Conservation (phyloP, 1,140 invertebrate species). For the Calephelis virginiensis region DNA sequence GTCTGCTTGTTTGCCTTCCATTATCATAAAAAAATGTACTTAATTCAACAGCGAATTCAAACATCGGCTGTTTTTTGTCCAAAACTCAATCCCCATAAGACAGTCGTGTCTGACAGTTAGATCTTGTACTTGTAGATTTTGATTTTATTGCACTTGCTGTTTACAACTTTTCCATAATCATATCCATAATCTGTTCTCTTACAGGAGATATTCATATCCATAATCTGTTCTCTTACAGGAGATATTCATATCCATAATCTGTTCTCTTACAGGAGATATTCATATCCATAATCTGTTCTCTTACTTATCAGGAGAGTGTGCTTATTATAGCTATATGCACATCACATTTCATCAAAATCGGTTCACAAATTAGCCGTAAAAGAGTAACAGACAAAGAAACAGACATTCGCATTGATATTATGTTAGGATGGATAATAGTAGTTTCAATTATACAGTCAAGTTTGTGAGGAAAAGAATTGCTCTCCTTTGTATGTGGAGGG, state of each 20-base stretch:
- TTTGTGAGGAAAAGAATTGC: constrained; percentile 74
- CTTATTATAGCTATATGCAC: no score
- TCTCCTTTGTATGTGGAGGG: constrained; percentile 52
- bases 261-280: neutral
- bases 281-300: neutral
- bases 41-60: no score
- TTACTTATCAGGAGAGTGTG: no score
- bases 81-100: no score
- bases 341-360: no score
- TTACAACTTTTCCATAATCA: constrained; percentile 3
- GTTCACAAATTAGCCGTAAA: no score
- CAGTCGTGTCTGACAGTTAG: constrained; percentile 38
- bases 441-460: constrained; percentile 73
- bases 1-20: no score
- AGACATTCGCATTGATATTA: neutral
- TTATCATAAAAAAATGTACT: no score
- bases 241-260: neutral
- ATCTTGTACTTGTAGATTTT: constrained; percentile 51
- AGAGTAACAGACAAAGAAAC: neutral
- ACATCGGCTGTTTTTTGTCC: no score
- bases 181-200: neutral
- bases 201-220: neutral
- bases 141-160: constrained; percentile 56
- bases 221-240: no score
- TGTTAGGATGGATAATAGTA: constrained; percentile 14